Base-by-base conservation (phyloP, 1,140 invertebrate genomes). In the Proctacanthus coquilletti region DNA sequence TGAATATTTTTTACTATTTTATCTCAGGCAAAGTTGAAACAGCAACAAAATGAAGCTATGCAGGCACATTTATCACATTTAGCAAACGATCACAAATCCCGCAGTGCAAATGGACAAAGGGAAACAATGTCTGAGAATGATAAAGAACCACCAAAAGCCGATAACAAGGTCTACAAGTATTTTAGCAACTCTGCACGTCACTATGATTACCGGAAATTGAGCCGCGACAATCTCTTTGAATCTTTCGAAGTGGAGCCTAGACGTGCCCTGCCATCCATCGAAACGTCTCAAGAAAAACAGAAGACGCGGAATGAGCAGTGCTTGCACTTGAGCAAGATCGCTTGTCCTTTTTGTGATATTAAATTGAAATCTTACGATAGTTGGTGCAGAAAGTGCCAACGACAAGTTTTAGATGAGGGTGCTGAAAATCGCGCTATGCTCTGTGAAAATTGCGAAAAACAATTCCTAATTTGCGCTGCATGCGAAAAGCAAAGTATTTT, bases 261-360 rank as follows among this genome's bases (percentile, higher is more conserved):
- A n/a, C n/a, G n/a, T n/a, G n/a, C n/a, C n/a, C n/a, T n/a, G n/a
- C n/a, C n/a, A n/a, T n/a, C n/a, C n/a, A n/a, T n/a, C n/a, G n/a
- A n/a, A n/a, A n/a, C n/a, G n/a, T n/a, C n/a, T n/a, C n/a, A n/a
- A n/a, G n/a, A n/a, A n/a, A n/a, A n/a, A n/a, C n/a, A n/a, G n/a
- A n/a, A n/a, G n/a, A n/a, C n/a, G n/a, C n/a, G n/a, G n/a, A n/a
- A n/a, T n/a, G n/a, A n/a, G n/a, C n/a, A 57, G 43, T 57, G 54
- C 44, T 57, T 56, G 45, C 54, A 57, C 42, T 38, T 57, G 21
- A 51, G 48, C 43, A 54, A 57, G n/a, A 57, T 54, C 34, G 49
- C 56, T 8, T 57, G 54, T 36, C 54, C 54, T 4, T 44, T 53
- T n/a, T 57, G 54, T 34, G 50, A 57, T 35, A 50, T 45, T 20